Evolutionary conservation across 2,113 vertebrate species (phyloP).

Genomic region (Clarias magur): DNA sequence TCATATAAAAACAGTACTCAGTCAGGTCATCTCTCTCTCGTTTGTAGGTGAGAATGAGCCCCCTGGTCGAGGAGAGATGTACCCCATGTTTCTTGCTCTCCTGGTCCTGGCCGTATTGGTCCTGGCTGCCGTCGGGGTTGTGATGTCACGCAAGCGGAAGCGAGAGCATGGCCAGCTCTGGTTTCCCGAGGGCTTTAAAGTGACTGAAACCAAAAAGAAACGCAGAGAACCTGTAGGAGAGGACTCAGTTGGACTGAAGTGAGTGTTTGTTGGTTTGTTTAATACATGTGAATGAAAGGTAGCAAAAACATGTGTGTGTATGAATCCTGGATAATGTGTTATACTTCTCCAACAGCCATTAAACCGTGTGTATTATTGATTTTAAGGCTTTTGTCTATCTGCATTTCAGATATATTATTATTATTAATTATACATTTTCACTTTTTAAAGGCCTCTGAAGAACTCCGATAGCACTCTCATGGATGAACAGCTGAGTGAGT

Average conservation of each 20-base stretch:
- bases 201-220: slow-evolving; percentile 93
- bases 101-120: slow-evolving; percentile 75
- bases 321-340: not conserved
- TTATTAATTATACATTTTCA: not conserved
- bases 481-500: slow-evolving; percentile 95
- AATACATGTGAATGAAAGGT: not conserved
- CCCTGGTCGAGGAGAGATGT: slow-evolving; percentile 72
- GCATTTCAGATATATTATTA: slow-evolving; percentile 29
- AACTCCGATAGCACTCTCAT: slow-evolving; percentile 87
- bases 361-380: not conserved
- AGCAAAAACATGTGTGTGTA: not conserved
- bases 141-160: slow-evolving; percentile 87
- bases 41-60: slow-evolving; percentile 80
- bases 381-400: not conserved
- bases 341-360: not conserved
- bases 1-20: not conserved
- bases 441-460: slow-evolving; percentile 83
- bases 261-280: slow-evolving; percentile 58
- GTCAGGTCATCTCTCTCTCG: slow-evolving; percentile 1
- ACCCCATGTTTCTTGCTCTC: slow-evolving; percentile 85
- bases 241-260: slow-evolving; percentile 96
- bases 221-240: slow-evolving; percentile 91
- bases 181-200: slow-evolving; percentile 96
- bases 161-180: slow-evolving; percentile 96
- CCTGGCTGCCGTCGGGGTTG: slow-evolving; percentile 82